Base-by-base conservation (phyloP, 53 echinoderm and acorn worm genomes). In the Pentamera pediparva region DNA sequence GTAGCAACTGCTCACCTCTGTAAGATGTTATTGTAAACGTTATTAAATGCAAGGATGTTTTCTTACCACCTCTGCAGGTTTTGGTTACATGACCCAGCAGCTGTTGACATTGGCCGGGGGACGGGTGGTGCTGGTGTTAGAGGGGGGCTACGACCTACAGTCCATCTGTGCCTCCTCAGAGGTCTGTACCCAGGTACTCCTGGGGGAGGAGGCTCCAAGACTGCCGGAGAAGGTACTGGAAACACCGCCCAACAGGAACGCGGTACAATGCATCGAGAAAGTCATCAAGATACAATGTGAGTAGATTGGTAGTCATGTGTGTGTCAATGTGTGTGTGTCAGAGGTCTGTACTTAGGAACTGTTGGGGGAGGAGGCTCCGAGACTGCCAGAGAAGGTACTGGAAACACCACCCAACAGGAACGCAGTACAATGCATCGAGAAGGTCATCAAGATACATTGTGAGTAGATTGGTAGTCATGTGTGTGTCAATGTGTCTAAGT, bases 141-240 rank as follows among this genome's bases (percentile, higher is more conserved):
- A 96, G 43, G 96, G 96, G 9, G 96, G 96, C 41, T 96, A 96
- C 39, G 86, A 96, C 75, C 74, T 96, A 20, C 85, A 86, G 7
- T 85, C 96, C 48, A 96, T 96, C 78, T 96, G 96, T 52, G 96
- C 91, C 79, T 82, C 87, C 5, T 88, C 96, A 10, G 96, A 96
- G 72, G 91, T 88, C 27, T 96, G 96, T 41, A 78, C 96, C 5
- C 85, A 85, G 64, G 87, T 87, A 3, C 83, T 96, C 38, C 84
- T 91, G 3, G 96, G 96, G 0, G 86, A 96, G 4, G 96, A 96
- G 17, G 84, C 69, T 11, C 82, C 96, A 2, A 77, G 61, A 13
- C 69, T 96, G 38, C 75, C 82, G 4, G 81, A 89, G 30, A 79
- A 86, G 15, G 85, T 83, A 32, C 34, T 91, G 77, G 63, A 74